These are phyloP conservation scores for Dissostichus mawsoni DNA, from an alignment of 2,113 vertebrate species.

Conservation along the genomic window DNA sequence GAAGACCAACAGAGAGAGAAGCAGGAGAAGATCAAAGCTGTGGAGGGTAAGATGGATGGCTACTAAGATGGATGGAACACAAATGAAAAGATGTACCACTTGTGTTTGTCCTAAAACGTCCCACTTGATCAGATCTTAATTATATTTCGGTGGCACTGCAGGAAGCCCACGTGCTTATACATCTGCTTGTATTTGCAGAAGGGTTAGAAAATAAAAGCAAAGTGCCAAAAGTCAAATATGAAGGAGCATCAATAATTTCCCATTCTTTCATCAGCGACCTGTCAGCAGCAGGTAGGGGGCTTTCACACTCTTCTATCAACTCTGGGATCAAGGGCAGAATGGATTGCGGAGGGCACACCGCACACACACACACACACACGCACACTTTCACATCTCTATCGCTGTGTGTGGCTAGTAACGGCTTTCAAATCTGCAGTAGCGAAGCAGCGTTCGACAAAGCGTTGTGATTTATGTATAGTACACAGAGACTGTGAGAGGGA, in stretches of 20 bases:
- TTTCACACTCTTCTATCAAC: not conserved
- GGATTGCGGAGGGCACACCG: slow-evolving; percentile 29
- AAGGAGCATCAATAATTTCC: slow-evolving; percentile 28
- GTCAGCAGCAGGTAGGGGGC: slow-evolving; percentile 28
- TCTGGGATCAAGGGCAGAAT: slow-evolving; percentile 21
- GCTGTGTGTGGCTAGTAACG: slow-evolving; percentile 29
- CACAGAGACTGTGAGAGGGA: slow-evolving; percentile 60
- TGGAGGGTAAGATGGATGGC: slow-evolving; percentile 89
- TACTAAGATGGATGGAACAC: not conserved
- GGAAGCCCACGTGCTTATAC: not conserved
- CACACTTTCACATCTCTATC: slow-evolving; percentile 30
- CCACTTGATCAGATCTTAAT: not conserved
- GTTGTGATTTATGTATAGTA: slow-evolving; percentile 66
- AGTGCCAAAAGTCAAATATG: slow-evolving; percentile 29
- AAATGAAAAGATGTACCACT: not conserved
- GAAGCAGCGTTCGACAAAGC: slow-evolving; percentile 24
- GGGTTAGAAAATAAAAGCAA: not conserved
- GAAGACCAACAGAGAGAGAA: slow-evolving; percentile 92
- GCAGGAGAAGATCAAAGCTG: slow-evolving; percentile 93
- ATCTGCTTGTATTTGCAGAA: not conserved
- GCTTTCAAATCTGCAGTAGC: slow-evolving; percentile 34
- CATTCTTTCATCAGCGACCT: slow-evolving; percentile 45
- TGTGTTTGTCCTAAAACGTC: not conserved
- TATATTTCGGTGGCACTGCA: not conserved
- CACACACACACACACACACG: not conserved